A percentile compares a stretch with the other conserved stretches of the same genome.
These are phyloP conservation scores for Ophioderma brevispina DNA, from an alignment of 35 echinoderm and acorn worm genomes.

Conservation along the genomic window DNA sequence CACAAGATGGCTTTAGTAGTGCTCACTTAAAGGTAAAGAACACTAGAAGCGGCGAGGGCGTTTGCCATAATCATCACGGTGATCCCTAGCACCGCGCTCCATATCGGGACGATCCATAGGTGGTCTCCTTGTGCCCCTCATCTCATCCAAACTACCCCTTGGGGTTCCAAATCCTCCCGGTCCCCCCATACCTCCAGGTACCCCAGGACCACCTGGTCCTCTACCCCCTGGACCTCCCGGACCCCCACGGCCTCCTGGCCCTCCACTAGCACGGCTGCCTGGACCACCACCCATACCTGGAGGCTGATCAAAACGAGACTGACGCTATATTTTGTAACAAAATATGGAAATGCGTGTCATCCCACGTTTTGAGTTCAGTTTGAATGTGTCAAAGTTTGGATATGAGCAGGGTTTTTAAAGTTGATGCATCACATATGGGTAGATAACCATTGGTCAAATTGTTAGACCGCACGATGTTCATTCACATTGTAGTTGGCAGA, in stretches of 20 bases:
- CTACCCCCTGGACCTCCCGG: slow-evolving; percentile 1
- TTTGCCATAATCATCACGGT: not conserved
- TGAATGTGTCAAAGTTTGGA: no score
- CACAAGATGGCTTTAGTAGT: no score
- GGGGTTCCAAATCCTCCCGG: not conserved
- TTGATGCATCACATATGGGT: no score
- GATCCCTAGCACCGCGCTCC: not conserved
- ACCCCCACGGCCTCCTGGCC: not conserved
- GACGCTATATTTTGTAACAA: not conserved
- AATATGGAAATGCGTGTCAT: no score
- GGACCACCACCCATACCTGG: not conserved
- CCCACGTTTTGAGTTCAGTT: no score
- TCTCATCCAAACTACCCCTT: not conserved
- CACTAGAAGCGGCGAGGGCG: not conserved
- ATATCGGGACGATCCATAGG: not conserved
- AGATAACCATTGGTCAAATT: no score
- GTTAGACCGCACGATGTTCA: no score
- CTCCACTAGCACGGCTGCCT: not conserved
- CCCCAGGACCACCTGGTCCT: not conserved
- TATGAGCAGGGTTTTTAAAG: no score
- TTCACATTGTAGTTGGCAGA: no score
- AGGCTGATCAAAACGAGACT: slow-evolving; percentile 3
- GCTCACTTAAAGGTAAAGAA: no score
- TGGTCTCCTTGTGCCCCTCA: not conserved
- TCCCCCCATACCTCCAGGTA: not conserved